Evolutionary conservation across 2,888 invertebrate species (phyloP).

Genomic region (Platycheirus rosarum): DNA sequence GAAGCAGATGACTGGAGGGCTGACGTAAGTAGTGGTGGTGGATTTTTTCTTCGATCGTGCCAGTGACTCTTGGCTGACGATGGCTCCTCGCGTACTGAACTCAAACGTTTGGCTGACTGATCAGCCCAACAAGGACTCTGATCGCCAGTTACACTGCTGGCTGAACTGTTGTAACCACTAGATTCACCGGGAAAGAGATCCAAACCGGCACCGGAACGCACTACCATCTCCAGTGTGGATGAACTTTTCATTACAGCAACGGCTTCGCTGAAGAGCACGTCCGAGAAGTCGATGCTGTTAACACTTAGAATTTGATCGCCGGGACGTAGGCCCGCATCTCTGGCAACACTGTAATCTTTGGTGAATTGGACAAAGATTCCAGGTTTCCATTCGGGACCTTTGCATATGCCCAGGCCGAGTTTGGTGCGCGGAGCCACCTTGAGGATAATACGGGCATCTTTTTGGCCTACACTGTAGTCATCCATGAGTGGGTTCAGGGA

Average conservation of each 20-base stretch:
- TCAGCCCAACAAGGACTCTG: constrained; percentile 88
- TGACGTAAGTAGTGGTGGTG: constrained; percentile 40
- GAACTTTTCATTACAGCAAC: constrained; percentile 91
- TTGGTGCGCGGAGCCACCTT: constrained; percentile 92
- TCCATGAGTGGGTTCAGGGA: constrained; percentile 72
- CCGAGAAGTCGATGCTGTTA: constrained; percentile 90
- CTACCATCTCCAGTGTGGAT: constrained; percentile 89
- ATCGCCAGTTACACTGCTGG: constrained; percentile 91
- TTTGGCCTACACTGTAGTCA: constrained; percentile 83
- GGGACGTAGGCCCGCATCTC: constrained; percentile 92
- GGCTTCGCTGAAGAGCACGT: constrained; percentile 92
- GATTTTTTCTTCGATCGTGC: constrained; percentile 53
- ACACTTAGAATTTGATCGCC: constrained; percentile 96
- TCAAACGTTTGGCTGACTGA: constrained; percentile 85
- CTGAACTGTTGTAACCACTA: constrained; percentile 92
- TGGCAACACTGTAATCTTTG: constrained; percentile 93
- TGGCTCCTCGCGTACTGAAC: constrained; percentile 88
- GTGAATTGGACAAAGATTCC: constrained; percentile 96
- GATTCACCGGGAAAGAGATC: constrained; percentile 92
- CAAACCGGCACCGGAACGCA: constrained; percentile 90
- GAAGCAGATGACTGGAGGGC: constrained; percentile 69
- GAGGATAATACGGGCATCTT: constrained; percentile 89
- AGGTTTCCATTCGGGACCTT: constrained; percentile 93
- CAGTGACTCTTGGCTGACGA: constrained; percentile 50
- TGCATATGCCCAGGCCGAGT: constrained; percentile 93